Conservation (phyloP, 2,888 invertebrate species). For the Dolomedes plantarius region DNA sequence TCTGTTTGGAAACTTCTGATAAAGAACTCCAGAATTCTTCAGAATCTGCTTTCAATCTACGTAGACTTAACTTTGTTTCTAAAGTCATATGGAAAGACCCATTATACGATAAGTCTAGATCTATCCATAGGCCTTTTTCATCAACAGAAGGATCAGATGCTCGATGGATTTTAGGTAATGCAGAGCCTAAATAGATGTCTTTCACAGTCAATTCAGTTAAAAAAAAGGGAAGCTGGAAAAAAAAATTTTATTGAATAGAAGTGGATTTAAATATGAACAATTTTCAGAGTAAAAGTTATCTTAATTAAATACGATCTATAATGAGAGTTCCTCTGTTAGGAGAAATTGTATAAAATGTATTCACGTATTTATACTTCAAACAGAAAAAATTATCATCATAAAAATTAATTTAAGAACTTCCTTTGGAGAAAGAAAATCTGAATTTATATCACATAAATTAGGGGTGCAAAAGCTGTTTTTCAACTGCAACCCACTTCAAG, state of each 20-base stretch:
- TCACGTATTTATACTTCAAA: no score
- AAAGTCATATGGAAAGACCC: slow-evolving; percentile 83
- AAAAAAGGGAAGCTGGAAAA: slow-evolving; percentile 85
- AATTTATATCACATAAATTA: no score
- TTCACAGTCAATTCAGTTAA: slow-evolving; percentile 88
- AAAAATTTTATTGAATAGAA: neutral
- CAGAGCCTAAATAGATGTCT: slow-evolving; percentile 84
- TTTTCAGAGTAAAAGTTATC: no score
- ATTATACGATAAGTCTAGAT: slow-evolving; percentile 86
- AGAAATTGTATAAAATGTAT: no score
- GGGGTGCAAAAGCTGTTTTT: no score
- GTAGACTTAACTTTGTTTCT: slow-evolving; percentile 90
- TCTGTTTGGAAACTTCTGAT: slow-evolving; percentile 27
- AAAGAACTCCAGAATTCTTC: slow-evolving; percentile 22
- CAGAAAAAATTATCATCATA: no score
- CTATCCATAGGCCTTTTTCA: slow-evolving; percentile 91
- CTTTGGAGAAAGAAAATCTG: no score
- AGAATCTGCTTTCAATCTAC: slow-evolving; percentile 80
- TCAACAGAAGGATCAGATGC: slow-evolving; percentile 84
- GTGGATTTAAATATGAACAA: no score
- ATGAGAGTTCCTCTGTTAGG: no score
- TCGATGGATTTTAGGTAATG: slow-evolving; percentile 83
- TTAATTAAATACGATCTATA: no score
- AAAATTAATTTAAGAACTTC: no score
- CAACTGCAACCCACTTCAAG: no score